These are phyloP conservation scores for Bos taurus DNA, from an alignment of 2,113 vertebrate species.

Conservation along the genomic window ARS-UCD2.0 NC_037336.1:25664501-25665000, in stretches of 20 bases:
- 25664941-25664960: conserved; percentile 79
- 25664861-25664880: neutral
- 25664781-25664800: conserved; percentile 41
- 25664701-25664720: conserved; percentile 61
- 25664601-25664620: neutral
- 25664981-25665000: conserved; percentile 81
- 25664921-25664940: conserved; percentile 75
- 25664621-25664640: conserved; percentile 28
- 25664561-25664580: neutral
- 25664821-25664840: conserved; percentile 69
- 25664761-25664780: conserved; percentile 54
- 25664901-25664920: conserved; percentile 46
- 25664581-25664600: neutral
- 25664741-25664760: conserved; percentile 49
- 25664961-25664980: conserved; percentile 82
- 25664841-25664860: neutral
- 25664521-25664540: neutral
- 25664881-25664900: neutral
- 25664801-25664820: conserved; percentile 66
- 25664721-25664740: conserved; percentile 69
- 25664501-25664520: neutral
- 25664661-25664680: conserved; percentile 74
- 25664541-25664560: neutral
- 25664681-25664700: conserved; percentile 61
- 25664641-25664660: conserved; percentile 65